Evolutionary conservation across 1,140 invertebrate genomes (phyloP), one percentile per base, ranked within the genome.

Genomic region (Ips typographus): DNA sequence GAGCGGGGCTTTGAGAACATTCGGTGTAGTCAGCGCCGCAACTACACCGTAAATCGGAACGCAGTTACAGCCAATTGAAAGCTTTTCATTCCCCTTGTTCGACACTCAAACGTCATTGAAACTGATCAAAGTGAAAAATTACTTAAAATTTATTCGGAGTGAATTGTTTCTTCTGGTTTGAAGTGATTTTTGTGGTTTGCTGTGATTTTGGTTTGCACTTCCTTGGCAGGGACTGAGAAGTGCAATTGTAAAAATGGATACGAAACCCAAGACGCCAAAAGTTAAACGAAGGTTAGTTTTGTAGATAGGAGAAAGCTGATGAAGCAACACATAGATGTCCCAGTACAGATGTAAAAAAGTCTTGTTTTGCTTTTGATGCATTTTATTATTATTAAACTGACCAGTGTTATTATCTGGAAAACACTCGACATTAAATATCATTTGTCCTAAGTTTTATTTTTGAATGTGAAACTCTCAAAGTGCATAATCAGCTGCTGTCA

Each of bases 191-290:
- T 61, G 67, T 72, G 57, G 4, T 64, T 70, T 65, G n/a, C 39
- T 62, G 60, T 67, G 63, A 47, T 65, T 61, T 67, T 55, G 22
- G 22, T 22, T 68, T 73, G 72, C 72, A 72, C 73, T 72, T 76
- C 75, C 75, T 76, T 76, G 61, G 75, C 75, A 76, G 75, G 74
- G 75, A 52, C 75, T 76, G 72, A 76, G 73, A 76, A 72, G 71
- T 74, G 65, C 69, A 72, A 67, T 41, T 59, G 43, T 68, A 39
- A 60, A 47, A 64, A 76, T 75, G 75, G 73, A 75, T 59, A 73
- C 57, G 55, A 74, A 75, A 70, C 36, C 57, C 38, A 76, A 75
- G 69, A 63, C 64, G 4, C 53, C 70, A 37, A 75, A 75, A 68
- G 75, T 73, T 44, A 76, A 76, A 71, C 72, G 75, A 49, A 76